Percentiles rank a stretch among this genome's conserved stretches.
Evolutionary conservation across 2,797 vertebrate genomes (phyloP).

Genomic region (Odontamblyopus rebecca): DNA sequence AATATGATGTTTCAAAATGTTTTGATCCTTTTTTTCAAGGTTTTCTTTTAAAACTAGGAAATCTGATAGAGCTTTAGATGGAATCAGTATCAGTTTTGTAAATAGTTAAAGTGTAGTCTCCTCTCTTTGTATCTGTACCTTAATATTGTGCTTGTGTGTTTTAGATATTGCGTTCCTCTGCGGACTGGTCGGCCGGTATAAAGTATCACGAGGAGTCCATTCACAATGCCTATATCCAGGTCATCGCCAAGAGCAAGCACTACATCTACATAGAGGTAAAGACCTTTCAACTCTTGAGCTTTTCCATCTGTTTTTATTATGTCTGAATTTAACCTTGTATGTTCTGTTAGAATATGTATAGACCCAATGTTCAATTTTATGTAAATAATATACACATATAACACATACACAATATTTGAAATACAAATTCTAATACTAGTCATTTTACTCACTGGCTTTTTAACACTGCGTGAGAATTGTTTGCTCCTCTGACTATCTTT

Average conservation of each 20-base stretch:
- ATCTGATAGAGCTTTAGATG: neutral
- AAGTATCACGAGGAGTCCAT: slow-evolving; percentile 97
- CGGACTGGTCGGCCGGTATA: slow-evolving; percentile 96
- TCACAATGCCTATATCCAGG: slow-evolving; percentile 85
- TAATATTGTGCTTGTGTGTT: neutral
- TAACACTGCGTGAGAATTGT: too few relatives aligned
- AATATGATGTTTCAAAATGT: too few relatives aligned
- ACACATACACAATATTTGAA: neutral
- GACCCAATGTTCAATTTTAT: neutral
- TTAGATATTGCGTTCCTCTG: slow-evolving; percentile 90
- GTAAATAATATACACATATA: too few relatives aligned
- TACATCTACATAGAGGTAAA: slow-evolving; percentile 95
- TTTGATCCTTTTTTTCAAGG: too few relatives aligned
- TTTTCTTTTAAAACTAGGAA: neutral
- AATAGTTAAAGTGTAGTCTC: neutral
- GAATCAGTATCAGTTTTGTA: neutral
- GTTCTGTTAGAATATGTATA: neutral
- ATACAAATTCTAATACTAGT: neutral
- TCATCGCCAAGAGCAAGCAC: slow-evolving; percentile 89
- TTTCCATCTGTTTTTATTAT: neutral
- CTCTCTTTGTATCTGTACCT: neutral
- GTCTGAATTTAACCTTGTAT: neutral
- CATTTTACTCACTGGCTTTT: too few relatives aligned
- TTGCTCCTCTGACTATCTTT: too few relatives aligned
- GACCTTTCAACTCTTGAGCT: neutral